These are phyloP conservation scores for Sarcophaga carnaria DNA, from an alignment of 2,888 invertebrate genomes.

Conservation along the genomic window DNA sequence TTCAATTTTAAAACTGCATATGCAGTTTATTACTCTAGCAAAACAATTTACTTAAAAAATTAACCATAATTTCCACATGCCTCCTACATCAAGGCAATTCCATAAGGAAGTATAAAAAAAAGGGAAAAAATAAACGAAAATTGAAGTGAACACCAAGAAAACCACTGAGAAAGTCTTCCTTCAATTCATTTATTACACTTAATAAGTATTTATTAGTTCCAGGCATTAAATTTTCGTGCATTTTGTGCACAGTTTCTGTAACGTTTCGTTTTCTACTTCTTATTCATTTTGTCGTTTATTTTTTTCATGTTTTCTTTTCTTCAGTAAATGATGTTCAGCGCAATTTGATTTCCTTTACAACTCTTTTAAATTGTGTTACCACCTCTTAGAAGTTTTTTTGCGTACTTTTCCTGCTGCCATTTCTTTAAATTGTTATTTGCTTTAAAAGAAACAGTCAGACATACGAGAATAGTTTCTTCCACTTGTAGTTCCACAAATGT, in stretches of 20 bases:
- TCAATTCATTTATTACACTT: conserved; percentile 23
- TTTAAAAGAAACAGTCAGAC: conserved; percentile 12
- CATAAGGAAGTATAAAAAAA: no score
- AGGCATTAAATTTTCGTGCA: conserved; percentile 34
- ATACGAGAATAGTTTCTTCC: neutral
- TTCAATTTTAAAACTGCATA: neutral
- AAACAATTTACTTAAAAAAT: neutral
- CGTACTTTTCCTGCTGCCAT: neutral
- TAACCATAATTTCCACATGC: conserved; percentile 29
- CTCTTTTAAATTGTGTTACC: conserved; percentile 34
- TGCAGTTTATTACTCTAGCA: conserved; percentile 4
- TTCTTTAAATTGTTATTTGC: conserved; percentile 41
- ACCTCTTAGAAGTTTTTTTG: conserved; percentile 17
- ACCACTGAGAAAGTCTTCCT: neutral
- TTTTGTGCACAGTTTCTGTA: neutral
- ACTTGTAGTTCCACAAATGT: no score
- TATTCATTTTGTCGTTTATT: no score
- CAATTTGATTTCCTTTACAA: conserved; percentile 48
- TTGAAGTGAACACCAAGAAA: conserved; percentile 5
- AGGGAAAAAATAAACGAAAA: no score
- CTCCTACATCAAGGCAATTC: neutral
- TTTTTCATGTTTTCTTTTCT: neutral
- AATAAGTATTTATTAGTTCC: conserved; percentile 56
- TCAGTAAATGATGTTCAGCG: conserved; percentile 30
- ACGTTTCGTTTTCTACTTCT: no score